Percentiles rank a stretch among this genome's conserved stretches.
Conservation (phyloP, 1,140 invertebrate genomes). For the Branchinecta lindahli region DNA sequence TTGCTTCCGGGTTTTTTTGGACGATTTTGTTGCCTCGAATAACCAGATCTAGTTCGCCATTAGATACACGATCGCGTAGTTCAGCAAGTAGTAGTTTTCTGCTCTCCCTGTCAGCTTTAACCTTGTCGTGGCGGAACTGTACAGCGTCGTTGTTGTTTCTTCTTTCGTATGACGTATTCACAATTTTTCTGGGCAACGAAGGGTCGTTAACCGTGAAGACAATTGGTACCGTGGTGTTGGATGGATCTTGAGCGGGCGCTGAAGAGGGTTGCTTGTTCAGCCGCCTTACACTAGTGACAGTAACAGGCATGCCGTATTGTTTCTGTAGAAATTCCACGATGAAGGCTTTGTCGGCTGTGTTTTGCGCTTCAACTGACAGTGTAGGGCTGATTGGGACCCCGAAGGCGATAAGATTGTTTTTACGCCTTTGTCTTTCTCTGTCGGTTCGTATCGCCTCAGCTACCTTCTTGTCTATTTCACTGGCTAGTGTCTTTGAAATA, state of each 20-base stretch:
- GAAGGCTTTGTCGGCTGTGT: neutral
- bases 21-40: no score
- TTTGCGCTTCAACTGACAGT: constrained; percentile 2
- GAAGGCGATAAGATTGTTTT: neutral
- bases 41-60: no score
- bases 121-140: neutral
- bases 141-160: constrained; percentile 8
- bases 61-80: no score
- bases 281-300: constrained; percentile 6
- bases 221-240: constrained; percentile 3
- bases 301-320: neutral
- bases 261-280: neutral
- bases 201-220: neutral
- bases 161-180: constrained; percentile 7
- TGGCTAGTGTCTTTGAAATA: constrained; percentile 11
- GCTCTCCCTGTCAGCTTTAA: neutral
- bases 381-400: neutral
- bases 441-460: constrained; percentile 3
- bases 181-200: neutral
- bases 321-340: neutral
- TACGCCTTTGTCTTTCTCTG: neutral
- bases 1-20: no score
- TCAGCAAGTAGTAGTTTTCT: neutral
- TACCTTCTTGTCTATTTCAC: constrained; percentile 5
- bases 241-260: neutral